These are phyloP conservation scores for Phyllopteryx taeniolatus DNA, from an alignment of 2,113 vertebrate species.

Conservation along the genomic window DNA sequence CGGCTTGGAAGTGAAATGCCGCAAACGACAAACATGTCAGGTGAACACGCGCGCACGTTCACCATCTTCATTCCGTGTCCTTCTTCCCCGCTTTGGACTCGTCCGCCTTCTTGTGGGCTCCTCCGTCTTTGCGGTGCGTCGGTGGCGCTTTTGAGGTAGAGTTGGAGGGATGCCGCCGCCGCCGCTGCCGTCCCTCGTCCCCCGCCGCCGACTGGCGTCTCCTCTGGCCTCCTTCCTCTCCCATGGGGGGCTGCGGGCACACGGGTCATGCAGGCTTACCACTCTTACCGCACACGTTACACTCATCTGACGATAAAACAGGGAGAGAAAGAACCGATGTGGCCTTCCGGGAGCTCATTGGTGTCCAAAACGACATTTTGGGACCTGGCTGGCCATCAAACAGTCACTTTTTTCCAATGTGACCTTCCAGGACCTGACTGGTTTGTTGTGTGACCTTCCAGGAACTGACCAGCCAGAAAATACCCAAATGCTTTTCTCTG, in stretches of 20 bases:
- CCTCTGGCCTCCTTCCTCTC: constrained; percentile 81
- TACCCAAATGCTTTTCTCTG: no score
- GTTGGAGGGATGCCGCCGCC: constrained; percentile 66
- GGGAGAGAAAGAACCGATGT: not conserved
- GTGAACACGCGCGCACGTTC: constrained; percentile 27
- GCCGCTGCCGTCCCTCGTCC: constrained; percentile 72
- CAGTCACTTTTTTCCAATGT: not conserved
- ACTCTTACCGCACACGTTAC: not conserved
- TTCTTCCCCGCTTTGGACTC: constrained; percentile 53
- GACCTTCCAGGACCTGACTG: not conserved
- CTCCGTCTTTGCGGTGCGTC: constrained; percentile 49
- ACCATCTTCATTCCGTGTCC: constrained; percentile 59
- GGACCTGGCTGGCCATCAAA: not conserved
- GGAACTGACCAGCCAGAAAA: not conserved
- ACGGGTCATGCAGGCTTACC: not conserved
- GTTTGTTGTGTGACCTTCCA: not conserved
- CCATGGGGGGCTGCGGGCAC: constrained; percentile 79
- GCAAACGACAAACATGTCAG: constrained; percentile 40
- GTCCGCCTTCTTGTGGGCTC: constrained; percentile 50
- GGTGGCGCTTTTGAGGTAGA: constrained; percentile 63
- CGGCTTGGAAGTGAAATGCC: constrained; percentile 57
- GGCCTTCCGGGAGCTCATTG: not conserved
- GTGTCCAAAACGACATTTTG: not conserved
- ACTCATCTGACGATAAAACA: not conserved
- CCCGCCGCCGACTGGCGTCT: constrained; percentile 69